Evolutionary conservation across 2,888 invertebrate genomes (phyloP).

Genomic region (Theodoxus fluviatilis): DNA sequence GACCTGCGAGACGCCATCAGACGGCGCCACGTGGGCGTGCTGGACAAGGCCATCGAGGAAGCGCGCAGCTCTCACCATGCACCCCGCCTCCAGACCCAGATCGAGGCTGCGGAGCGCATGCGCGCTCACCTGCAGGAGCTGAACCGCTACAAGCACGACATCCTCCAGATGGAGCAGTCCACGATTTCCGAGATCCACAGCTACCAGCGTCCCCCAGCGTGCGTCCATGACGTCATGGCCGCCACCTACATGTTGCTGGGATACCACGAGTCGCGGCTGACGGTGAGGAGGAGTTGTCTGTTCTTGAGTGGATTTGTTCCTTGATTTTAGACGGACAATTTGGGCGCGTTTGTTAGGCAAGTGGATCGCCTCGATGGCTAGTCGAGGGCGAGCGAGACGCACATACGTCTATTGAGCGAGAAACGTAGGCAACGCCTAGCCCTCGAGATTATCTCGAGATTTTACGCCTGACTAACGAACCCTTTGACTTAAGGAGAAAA

Average conservation of each 20-base stretch:
- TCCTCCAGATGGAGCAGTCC: conserved; percentile 52
- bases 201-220: conserved; percentile 50
- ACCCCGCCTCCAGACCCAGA: conserved; percentile 38
- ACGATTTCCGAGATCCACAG: conserved; percentile 56
- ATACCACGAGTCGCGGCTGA: conserved; percentile 45
- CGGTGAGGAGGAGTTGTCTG: too few relatives aligned
- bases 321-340: too few relatives aligned
- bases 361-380: too few relatives aligned
- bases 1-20: conserved; percentile 51
- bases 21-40: conserved; percentile 45
- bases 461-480: too few relatives aligned
- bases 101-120: conserved; percentile 45
- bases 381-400: too few relatives aligned
- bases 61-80: conserved; percentile 42
- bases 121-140: conserved; percentile 45
- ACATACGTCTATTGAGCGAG: too few relatives aligned
- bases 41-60: conserved; percentile 45
- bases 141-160: conserved; percentile 49
- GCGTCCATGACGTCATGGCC: conserved; percentile 55
- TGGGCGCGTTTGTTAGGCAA: too few relatives aligned
- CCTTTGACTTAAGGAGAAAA: too few relatives aligned
- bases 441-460: too few relatives aligned
- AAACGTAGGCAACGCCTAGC: too few relatives aligned
- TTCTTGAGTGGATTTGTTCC: too few relatives aligned
- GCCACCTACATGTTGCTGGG: conserved; percentile 54